Percentiles rank a stretch among this genome's conserved stretches.
Evolutionary conservation across 2,797 vertebrate genomes (phyloP).

Genomic region (Anguilla obscura): DNA sequence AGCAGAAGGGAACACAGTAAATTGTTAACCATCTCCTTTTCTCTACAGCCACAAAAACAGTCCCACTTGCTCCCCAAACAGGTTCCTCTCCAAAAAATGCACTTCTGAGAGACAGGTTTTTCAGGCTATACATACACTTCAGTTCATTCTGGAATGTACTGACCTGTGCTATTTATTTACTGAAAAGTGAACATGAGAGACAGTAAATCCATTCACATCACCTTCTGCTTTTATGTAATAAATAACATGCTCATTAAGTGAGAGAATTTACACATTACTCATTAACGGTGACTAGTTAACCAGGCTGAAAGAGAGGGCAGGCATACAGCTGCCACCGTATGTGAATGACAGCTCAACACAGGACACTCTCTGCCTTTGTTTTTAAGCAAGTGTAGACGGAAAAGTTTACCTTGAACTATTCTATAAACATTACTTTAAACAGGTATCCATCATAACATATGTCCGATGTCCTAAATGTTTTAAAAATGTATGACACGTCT

Average conservation of each 20-base stretch:
- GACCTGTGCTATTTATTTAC: neutral
- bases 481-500: neutral
- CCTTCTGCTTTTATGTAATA: constrained; percentile 34
- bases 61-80: neutral
- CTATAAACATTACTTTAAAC: neutral
- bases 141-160: constrained; percentile 5
- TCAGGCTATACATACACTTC: constrained; percentile 13
- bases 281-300: constrained; percentile 36
- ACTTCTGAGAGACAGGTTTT: constrained; percentile 18
- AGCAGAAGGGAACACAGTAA: constrained; percentile 5
- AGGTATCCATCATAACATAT: neutral
- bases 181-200: neutral
- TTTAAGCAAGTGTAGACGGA: neutral
- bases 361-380: neutral
- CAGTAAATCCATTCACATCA: neutral
- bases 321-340: neutral
- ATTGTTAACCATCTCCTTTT: neutral
- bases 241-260: constrained; percentile 34
- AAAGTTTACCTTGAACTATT: neutral
- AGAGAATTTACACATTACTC: constrained; percentile 47
- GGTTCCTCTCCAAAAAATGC: neutral
- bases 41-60: neutral
- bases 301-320: constrained; percentile 8
- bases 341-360: neutral
- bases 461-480: neutral